Percentiles rank a stretch among this genome's conserved stretches.
Evolutionary conservation across 2,113 vertebrate genomes (phyloP).

Genomic region (Paedocypris sp.): DNA sequence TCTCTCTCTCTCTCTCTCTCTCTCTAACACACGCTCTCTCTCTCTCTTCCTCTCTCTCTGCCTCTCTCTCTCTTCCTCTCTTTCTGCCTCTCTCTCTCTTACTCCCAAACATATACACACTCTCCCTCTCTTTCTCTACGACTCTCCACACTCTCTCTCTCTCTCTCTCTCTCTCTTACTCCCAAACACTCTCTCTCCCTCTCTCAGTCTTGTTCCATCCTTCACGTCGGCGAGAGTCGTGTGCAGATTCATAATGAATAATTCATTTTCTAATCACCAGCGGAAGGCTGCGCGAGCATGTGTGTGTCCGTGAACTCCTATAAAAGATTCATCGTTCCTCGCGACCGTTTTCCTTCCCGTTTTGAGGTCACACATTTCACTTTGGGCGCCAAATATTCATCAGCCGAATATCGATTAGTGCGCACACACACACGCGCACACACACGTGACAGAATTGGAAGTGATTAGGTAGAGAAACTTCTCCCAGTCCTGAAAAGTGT

Average conservation of each 20-base stretch:
- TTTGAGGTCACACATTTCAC: too few relatives aligned
- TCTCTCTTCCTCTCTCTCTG: too few relatives aligned
- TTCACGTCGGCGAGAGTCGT: constrained; percentile 19
- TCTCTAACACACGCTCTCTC: too few relatives aligned
- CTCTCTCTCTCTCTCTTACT: not conserved
- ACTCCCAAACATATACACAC: constrained; percentile 9
- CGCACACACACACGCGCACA: too few relatives aligned
- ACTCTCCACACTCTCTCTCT: not conserved
- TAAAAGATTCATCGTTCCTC: not conserved
- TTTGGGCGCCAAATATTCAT: too few relatives aligned
- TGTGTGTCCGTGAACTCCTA: constrained; percentile 9
- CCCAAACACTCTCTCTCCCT: not conserved
- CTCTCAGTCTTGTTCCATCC: not conserved
- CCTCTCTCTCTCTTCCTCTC: too few relatives aligned
- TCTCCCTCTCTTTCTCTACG: not conserved
- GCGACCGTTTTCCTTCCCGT: too few relatives aligned
- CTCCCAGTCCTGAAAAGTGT: too few relatives aligned
- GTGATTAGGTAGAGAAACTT: too few relatives aligned
- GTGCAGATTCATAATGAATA: constrained; percentile 37
- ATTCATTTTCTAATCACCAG: constrained; percentile 39
- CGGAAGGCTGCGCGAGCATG: constrained; percentile 14
- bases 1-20: not conserved
- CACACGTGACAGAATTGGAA: too few relatives aligned
- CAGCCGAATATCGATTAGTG: too few relatives aligned
- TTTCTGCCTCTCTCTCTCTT: too few relatives aligned